A percentile compares a stretch with the other conserved stretches of the same genome.
phyloP scores from a whole-genome alignment of 2,888 invertebrate genomes.

The Cephus pulcher region DNA sequence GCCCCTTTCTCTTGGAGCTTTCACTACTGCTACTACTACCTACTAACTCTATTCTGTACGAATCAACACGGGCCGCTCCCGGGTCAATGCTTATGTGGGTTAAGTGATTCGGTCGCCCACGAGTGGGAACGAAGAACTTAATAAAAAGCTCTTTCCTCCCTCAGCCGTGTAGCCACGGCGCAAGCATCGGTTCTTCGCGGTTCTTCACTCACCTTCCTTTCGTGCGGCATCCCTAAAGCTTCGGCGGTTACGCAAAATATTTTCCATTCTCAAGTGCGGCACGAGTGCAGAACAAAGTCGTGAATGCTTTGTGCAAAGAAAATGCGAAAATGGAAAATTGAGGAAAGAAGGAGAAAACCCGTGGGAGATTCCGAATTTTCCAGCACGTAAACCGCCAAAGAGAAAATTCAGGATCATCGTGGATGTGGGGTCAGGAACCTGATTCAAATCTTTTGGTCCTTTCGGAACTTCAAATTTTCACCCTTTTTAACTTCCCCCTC shows the following conservation, averaged over 20 bases:
- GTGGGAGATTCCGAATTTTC: not conserved
- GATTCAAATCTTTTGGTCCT: not conserved
- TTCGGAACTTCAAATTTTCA: not conserved
- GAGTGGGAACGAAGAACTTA: not conserved
- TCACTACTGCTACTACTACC: not conserved
- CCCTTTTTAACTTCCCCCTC: not conserved
- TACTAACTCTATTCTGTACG: not conserved
- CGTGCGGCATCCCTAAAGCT: not conserved
- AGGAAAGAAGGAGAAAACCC: not conserved
- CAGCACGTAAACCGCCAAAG: not conserved
- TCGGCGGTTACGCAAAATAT: not conserved
- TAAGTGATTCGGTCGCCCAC: conserved; percentile 3
- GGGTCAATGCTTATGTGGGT: conserved; percentile 11
- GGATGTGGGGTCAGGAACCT: not conserved
- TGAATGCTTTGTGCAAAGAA: not conserved
- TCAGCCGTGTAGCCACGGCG: not conserved
- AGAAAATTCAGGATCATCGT: not conserved
- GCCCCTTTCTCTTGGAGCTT: not conserved
- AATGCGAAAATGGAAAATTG: not conserved
- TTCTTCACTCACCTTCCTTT: not conserved
- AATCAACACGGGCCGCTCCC: not conserved
- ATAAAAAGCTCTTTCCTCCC: not conserved
- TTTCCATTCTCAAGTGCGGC: not conserved
- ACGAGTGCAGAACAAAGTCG: not conserved
- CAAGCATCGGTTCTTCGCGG: not conserved